Base-by-base conservation (phyloP, 2,113 vertebrate genomes). In the Agelaius tricolor region DNA sequence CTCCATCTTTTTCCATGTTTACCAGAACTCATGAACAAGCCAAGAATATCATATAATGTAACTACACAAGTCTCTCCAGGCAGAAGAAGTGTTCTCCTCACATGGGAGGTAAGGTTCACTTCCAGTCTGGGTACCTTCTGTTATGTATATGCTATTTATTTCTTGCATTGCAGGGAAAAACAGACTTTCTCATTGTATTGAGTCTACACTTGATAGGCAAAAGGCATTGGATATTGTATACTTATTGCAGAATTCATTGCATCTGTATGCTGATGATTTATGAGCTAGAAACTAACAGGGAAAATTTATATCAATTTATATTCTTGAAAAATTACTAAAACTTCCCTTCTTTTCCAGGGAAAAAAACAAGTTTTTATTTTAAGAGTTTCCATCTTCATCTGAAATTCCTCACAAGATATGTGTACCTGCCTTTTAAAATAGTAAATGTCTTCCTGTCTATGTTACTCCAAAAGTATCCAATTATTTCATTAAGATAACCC, bases 31-130 rank as follows among this genome's bases (percentile, higher is more conserved):
- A 59, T 2, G 5, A 77, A 59, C 28, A 96, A 95, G 33, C 96
- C 96, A 88, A 93, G n/a, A 58, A 95, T 97, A 94, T 92, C 73
- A 57, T 51, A 94, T 24, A 95, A 85, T 71, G 24, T 26, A 80
- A 94, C 84, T 54, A 90, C 61, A 58, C 80, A 87, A 94, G 87
- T 79, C 10, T 94, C 84, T 83, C 86, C 90, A 76, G 97, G 97
- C 41, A 95, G 91, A 91, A 96, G 91, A 89, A 89, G 52, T 9
- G 30, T 97, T 75, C 61, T 94, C 71, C 72, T 97, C 72, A 90
- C 91, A 52, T 97, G 96, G 97, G 87, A 95, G 96, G 96, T 97
- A 97, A 96, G 22, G 26, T 68, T 77, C 39, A 22, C 7, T 75
- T 78, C 3, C 1, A 58, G 6, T 44, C n/a, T 65, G 15, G 3